Percentiles rank a stretch among this genome's conserved stretches.
These are phyloP conservation scores for Chrysemys picta DNA, from an alignment of 2,113 vertebrate genomes.

Conservation along the genomic window DNA sequence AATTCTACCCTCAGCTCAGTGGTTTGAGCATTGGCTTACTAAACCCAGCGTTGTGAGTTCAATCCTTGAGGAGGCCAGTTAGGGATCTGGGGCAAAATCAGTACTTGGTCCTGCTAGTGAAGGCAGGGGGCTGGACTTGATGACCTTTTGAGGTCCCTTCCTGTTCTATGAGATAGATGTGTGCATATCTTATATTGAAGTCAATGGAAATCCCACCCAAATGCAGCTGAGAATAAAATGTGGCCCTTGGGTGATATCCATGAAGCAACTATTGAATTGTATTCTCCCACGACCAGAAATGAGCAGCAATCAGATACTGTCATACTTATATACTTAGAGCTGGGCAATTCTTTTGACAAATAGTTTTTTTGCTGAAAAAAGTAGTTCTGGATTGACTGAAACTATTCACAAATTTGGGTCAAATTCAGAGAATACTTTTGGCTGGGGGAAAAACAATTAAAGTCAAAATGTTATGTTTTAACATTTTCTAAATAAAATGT, in stretches of 20 bases:
- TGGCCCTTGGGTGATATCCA: background rate
- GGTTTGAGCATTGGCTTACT: too few relatives aligned
- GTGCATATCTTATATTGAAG: rapidly evolving
- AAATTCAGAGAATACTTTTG: background rate
- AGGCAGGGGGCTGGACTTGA: too few relatives aligned
- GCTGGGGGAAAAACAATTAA: too few relatives aligned
- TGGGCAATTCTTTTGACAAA: background rate
- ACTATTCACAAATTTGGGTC: background rate
- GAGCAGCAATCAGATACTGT: background rate
- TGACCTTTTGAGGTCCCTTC: too few relatives aligned
- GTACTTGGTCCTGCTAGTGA: too few relatives aligned
- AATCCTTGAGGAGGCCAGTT: too few relatives aligned
- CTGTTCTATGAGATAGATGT: background rate
- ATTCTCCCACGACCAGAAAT: background rate
- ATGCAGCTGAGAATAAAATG: rapidly evolving
- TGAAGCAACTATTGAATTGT: background rate
- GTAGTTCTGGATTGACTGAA: background rate
- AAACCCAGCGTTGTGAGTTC: too few relatives aligned
- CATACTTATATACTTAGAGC: background rate
- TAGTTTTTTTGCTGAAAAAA: background rate
- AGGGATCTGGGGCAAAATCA: too few relatives aligned
- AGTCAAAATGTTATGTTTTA: background rate
- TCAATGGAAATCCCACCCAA: background rate
- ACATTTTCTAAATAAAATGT: background rate
- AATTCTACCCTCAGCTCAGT: background rate